Evolutionary conservation across 2,113 vertebrate genomes (phyloP).

Genomic region (Kryptolebias marmoratus): DNA sequence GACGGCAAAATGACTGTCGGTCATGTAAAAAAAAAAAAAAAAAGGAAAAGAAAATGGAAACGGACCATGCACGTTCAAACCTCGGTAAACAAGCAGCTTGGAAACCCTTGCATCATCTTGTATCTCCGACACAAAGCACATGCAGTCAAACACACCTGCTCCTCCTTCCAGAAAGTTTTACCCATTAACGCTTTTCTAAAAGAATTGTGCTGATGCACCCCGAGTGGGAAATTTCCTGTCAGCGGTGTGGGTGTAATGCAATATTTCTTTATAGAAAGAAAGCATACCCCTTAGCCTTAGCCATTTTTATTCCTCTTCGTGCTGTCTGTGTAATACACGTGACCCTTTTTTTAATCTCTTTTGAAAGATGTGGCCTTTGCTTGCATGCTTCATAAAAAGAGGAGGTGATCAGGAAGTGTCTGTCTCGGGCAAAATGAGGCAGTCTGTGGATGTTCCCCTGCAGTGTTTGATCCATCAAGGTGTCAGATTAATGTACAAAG

Average conservation of each 20-base stretch:
- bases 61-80: conserved; percentile 5
- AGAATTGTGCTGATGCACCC: conserved; percentile 55
- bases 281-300: conserved; percentile 36
- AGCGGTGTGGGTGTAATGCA: conserved; percentile 41
- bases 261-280: conserved; percentile 52
- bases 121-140: conserved; percentile 7
- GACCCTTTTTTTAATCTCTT: conserved; percentile 25
- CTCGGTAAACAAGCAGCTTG: conserved; percentile 47
- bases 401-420: conserved; percentile 50
- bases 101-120: conserved; percentile 59
- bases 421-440: conserved; percentile 41
- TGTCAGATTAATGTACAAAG: conserved; percentile 66
- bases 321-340: conserved; percentile 20
- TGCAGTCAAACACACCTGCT: not conserved
- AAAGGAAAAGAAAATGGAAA: not conserved
- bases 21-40: not conserved
- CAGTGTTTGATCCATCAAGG: conserved; percentile 65
- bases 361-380: conserved; percentile 57
- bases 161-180: conserved; percentile 36
- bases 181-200: conserved; percentile 50
- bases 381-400: conserved; percentile 50
- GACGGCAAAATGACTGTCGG: not conserved
- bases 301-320: conserved; percentile 34
- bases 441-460: conserved; percentile 43
- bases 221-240: conserved; percentile 45